These are phyloP conservation scores for Drosophila conformis DNA, from an alignment of 2,888 invertebrate species.

Conservation along the genomic window DNA sequence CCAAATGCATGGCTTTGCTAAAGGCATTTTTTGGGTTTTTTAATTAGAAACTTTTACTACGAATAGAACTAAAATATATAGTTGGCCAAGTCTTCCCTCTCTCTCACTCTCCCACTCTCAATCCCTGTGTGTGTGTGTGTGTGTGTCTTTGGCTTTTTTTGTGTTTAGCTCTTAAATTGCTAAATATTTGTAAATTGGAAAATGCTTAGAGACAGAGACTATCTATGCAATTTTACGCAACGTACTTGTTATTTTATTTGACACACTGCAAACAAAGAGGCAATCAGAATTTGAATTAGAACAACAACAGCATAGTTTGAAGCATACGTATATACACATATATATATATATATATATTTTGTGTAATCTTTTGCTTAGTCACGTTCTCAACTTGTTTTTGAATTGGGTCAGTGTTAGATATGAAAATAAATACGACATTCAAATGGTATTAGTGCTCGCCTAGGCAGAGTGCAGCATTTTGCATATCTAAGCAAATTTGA, in stretches of 20 bases:
- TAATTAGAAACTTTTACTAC: constrained; percentile 64
- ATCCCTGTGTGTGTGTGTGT: background rate
- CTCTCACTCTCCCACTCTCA: background rate
- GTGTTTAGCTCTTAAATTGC: constrained; percentile 48
- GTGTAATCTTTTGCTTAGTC: constrained; percentile 59
- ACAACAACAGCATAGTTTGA: background rate
- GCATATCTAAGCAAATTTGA: constrained; percentile 28
- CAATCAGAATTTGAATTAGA: constrained; percentile 12
- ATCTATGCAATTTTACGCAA: constrained; percentile 47
- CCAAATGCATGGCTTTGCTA: constrained; percentile 31
- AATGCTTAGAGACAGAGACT: constrained; percentile 46
- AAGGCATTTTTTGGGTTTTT: constrained; percentile 63
- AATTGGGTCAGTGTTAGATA: constrained; percentile 62
- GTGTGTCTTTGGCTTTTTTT: constrained; percentile 12
- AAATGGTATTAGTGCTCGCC: constrained; percentile 27
- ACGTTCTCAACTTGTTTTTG: constrained; percentile 46
- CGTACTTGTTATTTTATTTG: constrained; percentile 69
- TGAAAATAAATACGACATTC: constrained; percentile 49
- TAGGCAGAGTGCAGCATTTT: constrained; percentile 1
- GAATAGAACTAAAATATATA: constrained; percentile 63
- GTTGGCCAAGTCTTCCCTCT: constrained; percentile 10
- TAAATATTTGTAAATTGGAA: constrained; percentile 65
- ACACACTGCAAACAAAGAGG: constrained; percentile 44
- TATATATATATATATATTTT: background rate
- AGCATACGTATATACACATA: background rate